Evolutionary conservation across 2,797 vertebrate species (phyloP).

Genomic region (Channa striata): DNA sequence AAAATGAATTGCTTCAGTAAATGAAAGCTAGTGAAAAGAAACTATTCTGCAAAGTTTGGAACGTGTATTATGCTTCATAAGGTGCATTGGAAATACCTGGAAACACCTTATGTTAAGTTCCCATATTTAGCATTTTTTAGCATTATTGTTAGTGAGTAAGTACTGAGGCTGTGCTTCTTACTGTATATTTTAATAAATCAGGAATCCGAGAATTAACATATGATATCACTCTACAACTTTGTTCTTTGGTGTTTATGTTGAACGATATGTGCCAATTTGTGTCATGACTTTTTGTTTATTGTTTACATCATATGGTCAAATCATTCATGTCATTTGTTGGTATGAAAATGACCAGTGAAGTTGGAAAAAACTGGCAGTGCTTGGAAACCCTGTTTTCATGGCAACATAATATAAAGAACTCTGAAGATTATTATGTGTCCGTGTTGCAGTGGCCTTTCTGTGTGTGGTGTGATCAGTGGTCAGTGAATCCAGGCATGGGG

Average conservation of each 20-base stretch:
- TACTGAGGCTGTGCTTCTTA: background rate
- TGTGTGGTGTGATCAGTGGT: conserved; percentile 43
- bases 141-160: no score
- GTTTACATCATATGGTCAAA: background rate
- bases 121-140: background rate
- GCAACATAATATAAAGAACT: background rate
- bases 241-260: background rate
- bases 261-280: background rate
- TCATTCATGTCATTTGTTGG: background rate
- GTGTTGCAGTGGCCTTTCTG: background rate
- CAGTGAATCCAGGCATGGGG: conserved; percentile 89
- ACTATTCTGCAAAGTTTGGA: no score
- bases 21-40: no score
- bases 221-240: background rate
- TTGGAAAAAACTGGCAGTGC: background rate
- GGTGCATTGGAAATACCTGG: background rate
- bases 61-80: background rate
- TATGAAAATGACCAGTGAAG: background rate
- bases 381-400: conserved; percentile 6
- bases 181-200: background rate
- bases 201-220: background rate
- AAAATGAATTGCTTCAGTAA: no score
- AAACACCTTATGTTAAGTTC: background rate
- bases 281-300: background rate
- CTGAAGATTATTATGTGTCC: background rate